phyloP scores from a whole-genome alignment of 1,140 invertebrate species.

The Radopholus similis region DNA sequence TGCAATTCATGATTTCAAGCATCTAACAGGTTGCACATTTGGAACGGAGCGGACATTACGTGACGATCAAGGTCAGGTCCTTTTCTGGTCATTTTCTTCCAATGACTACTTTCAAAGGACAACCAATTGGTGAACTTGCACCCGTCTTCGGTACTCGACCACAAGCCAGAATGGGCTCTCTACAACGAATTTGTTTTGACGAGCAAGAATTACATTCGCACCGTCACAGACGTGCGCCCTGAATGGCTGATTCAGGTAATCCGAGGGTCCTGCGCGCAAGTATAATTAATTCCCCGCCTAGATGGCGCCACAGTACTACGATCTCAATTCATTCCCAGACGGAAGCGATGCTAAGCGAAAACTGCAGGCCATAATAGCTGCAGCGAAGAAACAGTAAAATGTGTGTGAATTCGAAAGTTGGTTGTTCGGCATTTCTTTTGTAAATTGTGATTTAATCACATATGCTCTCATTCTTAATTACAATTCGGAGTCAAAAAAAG shows the following conservation, averaged over 20 bases:
- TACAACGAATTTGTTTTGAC: constrained; percentile 99
- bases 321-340: constrained; percentile 91
- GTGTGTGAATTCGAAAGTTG: too few relatives aligned
- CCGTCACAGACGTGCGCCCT: constrained; percentile 94
- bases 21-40: constrained; percentile 78
- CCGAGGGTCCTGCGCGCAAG: not conserved
- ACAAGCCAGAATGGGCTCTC: constrained; percentile 99
- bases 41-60: constrained; percentile 88
- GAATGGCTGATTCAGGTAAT: constrained; percentile 66
- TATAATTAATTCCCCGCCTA: constrained; percentile 68
- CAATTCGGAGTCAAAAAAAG: too few relatives aligned
- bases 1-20: not conserved
- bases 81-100: too few relatives aligned
- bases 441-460: too few relatives aligned
- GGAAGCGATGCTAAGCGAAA: constrained; percentile 87
- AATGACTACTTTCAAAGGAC: too few relatives aligned
- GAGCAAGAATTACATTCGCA: constrained; percentile 98
- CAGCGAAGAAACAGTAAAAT: not conserved
- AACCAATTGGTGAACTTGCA: constrained; percentile 97
- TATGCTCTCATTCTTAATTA: too few relatives aligned
- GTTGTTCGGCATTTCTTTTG: not conserved
- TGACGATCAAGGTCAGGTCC: constrained; percentile 99
- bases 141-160: constrained; percentile 94
- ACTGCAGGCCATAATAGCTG: constrained; percentile 62
- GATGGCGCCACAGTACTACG: constrained; percentile 95